phyloP scores from a whole-genome alignment of 2,113 vertebrate genomes.

The Ageneiosus marmoratus region DNA sequence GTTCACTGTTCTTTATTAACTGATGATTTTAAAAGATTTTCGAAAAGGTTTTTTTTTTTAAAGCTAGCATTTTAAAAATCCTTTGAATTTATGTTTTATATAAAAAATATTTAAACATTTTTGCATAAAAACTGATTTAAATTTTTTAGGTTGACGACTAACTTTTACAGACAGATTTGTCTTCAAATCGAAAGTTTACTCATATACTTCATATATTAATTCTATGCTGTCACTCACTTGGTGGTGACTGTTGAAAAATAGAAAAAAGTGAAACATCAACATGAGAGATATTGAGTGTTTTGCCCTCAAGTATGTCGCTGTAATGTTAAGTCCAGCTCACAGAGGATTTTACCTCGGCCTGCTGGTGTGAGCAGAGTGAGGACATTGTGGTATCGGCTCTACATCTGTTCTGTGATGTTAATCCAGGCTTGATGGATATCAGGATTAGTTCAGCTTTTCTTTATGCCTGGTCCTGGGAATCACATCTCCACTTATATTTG shows the following conservation, averaged over 20 bases:
- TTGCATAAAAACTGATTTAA: no score
- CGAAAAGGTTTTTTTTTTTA: no score
- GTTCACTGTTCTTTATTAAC: no score
- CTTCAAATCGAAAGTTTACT: no score
- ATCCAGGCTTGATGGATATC: slow-evolving; percentile 6
- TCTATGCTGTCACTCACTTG: background rate
- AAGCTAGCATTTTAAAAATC: no score
- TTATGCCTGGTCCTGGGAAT: slow-evolving; percentile 2
- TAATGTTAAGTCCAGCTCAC: slow-evolving; percentile 5
- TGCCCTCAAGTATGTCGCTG: background rate
- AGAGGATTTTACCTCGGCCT: background rate
- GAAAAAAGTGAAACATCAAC: background rate
- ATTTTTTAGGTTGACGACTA: no score
- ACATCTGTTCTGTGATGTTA: slow-evolving; percentile 7
- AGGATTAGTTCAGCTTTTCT: background rate
- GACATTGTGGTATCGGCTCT: background rate
- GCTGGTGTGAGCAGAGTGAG: background rate
- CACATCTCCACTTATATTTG: background rate
- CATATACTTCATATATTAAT: no score
- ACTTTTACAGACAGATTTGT: no score
- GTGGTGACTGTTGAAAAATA: background rate
- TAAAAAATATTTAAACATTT: no score
- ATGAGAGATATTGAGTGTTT: background rate
- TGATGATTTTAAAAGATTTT: no score
- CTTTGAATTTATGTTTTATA: no score